Evolutionary conservation across 2,888 invertebrate genomes (phyloP).

Genomic region (Bombylius discolor): DNA sequence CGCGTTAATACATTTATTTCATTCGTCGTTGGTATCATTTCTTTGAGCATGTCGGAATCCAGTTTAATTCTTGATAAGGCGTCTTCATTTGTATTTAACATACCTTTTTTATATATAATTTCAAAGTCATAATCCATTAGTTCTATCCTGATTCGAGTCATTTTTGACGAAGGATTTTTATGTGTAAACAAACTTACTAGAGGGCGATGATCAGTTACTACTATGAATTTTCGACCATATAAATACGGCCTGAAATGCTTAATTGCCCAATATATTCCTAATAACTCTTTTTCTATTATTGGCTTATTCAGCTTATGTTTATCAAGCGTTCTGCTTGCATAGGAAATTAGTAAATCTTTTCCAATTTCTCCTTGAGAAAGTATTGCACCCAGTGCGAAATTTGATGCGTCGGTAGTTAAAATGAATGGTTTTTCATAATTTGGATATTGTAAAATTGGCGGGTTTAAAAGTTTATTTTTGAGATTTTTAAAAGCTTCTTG

Average conservation of each 20-base stretch:
- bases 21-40: slow-evolving; percentile 1
- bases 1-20: background rate
- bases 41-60: background rate
- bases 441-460: background rate
- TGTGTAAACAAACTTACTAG: slow-evolving; percentile 14
- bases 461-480: background rate
- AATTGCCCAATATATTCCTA: slow-evolving; percentile 6
- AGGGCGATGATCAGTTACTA: slow-evolving; percentile 21
- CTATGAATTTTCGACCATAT: slow-evolving; percentile 18
- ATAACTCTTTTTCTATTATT: slow-evolving; percentile 18
- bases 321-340: slow-evolving; percentile 17
- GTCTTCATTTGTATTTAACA: too few relatives aligned
- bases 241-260: slow-evolving; percentile 21
- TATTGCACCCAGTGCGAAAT: slow-evolving; percentile 18
- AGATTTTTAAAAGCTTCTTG: background rate
- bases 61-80: background rate
- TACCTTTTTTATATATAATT: slow-evolving; percentile 4
- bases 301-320: slow-evolving; percentile 16
- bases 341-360: slow-evolving; percentile 19
- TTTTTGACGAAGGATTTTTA: slow-evolving; percentile 17
- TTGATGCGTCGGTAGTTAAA: slow-evolving; percentile 20
- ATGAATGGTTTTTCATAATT: slow-evolving; percentile 10
- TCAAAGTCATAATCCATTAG: slow-evolving; percentile 20
- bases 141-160: slow-evolving; percentile 20
- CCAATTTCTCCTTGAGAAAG: slow-evolving; percentile 15